Conservation (phyloP, 1,140 invertebrate genomes). For the Hesperophylax magnus region DNA sequence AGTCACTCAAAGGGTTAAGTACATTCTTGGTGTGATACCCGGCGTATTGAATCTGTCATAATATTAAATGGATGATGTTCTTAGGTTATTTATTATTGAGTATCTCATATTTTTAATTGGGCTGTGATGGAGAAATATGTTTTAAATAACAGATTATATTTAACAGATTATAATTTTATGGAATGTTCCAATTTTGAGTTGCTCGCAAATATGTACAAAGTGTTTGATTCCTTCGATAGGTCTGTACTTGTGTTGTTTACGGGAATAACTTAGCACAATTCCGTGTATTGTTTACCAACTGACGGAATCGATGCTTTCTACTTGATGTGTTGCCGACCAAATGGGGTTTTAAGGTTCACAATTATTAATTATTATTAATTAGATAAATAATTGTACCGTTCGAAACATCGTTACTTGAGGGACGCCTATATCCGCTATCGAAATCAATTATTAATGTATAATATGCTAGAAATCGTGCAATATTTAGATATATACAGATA, state of each 20-base stretch:
- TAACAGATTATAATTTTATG: constrained; percentile 19
- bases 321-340: neutral
- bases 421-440: constrained; percentile 38
- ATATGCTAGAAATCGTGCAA: constrained; percentile 57
- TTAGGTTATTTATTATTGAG: constrained; percentile 53
- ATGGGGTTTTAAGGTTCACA: constrained; percentile 5
- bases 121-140: constrained; percentile 67
- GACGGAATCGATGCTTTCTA: too few relatives aligned
- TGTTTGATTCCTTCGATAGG: neutral
- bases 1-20: neutral
- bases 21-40: constrained; percentile 36
- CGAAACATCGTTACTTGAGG: constrained; percentile 16
- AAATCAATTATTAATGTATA: constrained; percentile 55
- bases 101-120: constrained; percentile 52
- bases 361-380: constrained; percentile 18
- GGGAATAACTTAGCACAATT: too few relatives aligned
- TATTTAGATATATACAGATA: constrained; percentile 55
- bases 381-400: constrained; percentile 20
- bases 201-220: neutral
- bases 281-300: too few relatives aligned
- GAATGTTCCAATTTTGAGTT: neutral
- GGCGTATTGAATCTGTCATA: neutral
- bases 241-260: too few relatives aligned
- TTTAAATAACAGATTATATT: constrained; percentile 14
- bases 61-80: neutral